Percentiles rank a stretch among this genome's conserved stretches.
These are phyloP conservation scores for Amphimallon solstitiale DNA, from an alignment of 2,888 invertebrate genomes.

Conservation along the genomic window DNA sequence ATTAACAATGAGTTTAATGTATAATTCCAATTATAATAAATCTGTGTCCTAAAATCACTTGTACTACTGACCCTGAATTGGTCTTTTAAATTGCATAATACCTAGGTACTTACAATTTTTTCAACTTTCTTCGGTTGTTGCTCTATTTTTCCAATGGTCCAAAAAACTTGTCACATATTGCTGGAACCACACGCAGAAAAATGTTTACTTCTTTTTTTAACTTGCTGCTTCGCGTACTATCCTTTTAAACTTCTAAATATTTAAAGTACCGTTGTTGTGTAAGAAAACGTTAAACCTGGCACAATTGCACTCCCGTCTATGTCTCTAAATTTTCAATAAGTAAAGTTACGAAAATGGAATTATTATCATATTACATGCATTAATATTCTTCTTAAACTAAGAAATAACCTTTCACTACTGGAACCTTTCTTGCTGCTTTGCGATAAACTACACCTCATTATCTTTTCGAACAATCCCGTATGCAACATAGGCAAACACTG, in stretches of 20 bases:
- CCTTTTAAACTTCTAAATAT: conserved; percentile 33
- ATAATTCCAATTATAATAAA: background rate
- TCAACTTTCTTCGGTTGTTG: background rate
- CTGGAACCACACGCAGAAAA: background rate
- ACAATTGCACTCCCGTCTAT: conserved; percentile 13
- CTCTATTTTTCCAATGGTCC: background rate
- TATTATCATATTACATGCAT: conserved; percentile 18
- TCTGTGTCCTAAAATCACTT: conserved; percentile 18
- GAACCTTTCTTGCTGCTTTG: conserved; percentile 19
- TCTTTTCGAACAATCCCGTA: conserved; percentile 20
- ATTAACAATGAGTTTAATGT: no score
- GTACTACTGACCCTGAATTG: conserved; percentile 27
- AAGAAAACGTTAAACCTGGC: conserved; percentile 27
- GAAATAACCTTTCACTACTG: conserved; percentile 29
- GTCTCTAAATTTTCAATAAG: background rate
- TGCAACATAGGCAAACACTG: conserved; percentile 20
- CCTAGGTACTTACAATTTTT: conserved; percentile 21
- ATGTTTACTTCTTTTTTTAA: conserved; percentile 7
- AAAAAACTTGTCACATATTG: background rate
- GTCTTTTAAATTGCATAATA: conserved; percentile 16
- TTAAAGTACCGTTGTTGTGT: conserved; percentile 22
- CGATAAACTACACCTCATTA: conserved; percentile 29
- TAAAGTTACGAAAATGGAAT: conserved; percentile 14
- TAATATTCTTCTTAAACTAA: conserved; percentile 21
- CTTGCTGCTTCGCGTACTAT: conserved; percentile 5